Conservation (phyloP, 2,888 invertebrate species). For the Drosophila kambysellisi region DNA sequence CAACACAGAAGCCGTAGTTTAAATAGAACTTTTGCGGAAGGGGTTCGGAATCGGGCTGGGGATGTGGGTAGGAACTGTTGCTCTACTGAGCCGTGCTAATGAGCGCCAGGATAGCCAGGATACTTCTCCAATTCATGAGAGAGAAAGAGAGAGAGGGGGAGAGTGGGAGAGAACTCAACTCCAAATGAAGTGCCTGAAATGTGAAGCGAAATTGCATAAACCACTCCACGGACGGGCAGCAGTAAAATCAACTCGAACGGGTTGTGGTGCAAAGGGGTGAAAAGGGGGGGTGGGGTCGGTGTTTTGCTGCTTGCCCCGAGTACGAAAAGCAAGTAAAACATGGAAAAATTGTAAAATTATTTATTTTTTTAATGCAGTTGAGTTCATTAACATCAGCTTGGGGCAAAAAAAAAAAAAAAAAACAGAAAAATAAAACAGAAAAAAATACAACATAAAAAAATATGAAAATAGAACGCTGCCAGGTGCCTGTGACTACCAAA, state of each 20-base stretch:
- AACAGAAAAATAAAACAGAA: too few relatives aligned
- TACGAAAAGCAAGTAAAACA: constrained; percentile 37
- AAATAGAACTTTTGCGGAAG: background rate
- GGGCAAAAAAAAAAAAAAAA: background rate
- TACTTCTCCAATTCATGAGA: constrained; percentile 21
- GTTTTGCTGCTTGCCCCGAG: too few relatives aligned
- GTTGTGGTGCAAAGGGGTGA: background rate
- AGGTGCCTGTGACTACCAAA: constrained; percentile 70
- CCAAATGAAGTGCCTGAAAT: constrained; percentile 81
- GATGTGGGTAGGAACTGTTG: constrained; percentile 15
- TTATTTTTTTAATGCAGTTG: constrained; percentile 59
- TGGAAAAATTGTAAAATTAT: constrained; percentile 17
- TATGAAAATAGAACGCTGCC: constrained; percentile 20
- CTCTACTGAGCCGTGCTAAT: constrained; percentile 73
- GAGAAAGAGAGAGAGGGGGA: background rate
- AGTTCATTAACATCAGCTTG: constrained; percentile 74
- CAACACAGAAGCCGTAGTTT: constrained; percentile 31
- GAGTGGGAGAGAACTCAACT: constrained; percentile 24
- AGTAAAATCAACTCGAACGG: constrained; percentile 58
- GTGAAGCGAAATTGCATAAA: constrained; percentile 80
- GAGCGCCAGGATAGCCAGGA: constrained; percentile 54
- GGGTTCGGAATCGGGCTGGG: too few relatives aligned
- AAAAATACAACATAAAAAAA: too few relatives aligned
- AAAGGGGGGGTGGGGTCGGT: background rate
- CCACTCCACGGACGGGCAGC: constrained; percentile 53